Percentiles rank a stretch among this genome's conserved stretches.
Evolutionary conservation across 64 coral and sea anemone genomes (phyloP).

Genomic region (Astreopora myriophthalma): DNA sequence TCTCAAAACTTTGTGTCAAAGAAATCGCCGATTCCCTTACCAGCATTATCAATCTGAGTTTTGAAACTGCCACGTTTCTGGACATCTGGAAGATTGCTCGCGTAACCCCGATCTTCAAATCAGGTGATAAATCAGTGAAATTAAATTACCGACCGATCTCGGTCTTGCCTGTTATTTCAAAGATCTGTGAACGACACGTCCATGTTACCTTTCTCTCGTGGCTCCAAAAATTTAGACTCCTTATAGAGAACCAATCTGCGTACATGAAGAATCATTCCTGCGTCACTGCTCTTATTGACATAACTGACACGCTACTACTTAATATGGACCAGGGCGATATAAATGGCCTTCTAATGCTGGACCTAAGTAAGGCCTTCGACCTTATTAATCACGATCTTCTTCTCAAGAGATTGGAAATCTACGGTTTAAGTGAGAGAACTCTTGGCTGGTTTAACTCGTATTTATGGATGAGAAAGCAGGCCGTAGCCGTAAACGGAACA

Average conservation of each 20-base stretch:
- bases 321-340: neutral
- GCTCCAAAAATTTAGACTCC: neutral
- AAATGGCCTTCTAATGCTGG: neutral
- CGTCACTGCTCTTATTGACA: neutral
- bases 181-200: too few relatives aligned
- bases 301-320: neutral
- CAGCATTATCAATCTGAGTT: too few relatives aligned
- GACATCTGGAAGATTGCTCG: too few relatives aligned
- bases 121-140: too few relatives aligned
- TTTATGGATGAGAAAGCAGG: too few relatives aligned
- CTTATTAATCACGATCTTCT: slow-evolving; percentile 13
- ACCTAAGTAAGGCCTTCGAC: slow-evolving; percentile 11
- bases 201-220: too few relatives aligned
- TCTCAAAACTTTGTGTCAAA: too few relatives aligned
- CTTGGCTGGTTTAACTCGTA: neutral
- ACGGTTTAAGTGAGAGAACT: neutral
- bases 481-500: too few relatives aligned
- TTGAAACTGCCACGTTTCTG: too few relatives aligned
- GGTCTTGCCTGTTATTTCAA: neutral
- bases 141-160: neutral
- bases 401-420: neutral
- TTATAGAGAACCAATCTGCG: neutral
- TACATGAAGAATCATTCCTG: neutral
- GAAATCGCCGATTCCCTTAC: too few relatives aligned
- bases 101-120: too few relatives aligned